These are phyloP conservation scores for Asarcornis scutulata DNA, from an alignment of 2,113 vertebrate species.

Conservation along the genomic window DNA sequence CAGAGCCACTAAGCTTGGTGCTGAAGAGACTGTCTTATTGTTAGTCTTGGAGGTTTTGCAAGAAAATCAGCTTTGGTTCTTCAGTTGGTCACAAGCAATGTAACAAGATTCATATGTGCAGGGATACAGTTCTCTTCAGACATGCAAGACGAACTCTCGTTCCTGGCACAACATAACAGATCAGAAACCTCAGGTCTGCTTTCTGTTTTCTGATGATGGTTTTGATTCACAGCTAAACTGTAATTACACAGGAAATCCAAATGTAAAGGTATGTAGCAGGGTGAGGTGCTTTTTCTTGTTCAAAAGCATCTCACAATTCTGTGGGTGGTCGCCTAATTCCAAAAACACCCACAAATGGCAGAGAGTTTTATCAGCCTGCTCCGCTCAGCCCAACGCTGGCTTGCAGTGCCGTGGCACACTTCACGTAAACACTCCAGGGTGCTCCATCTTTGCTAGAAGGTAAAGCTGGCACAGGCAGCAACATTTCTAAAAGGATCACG, in stretches of 20 bases:
- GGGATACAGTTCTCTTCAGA: neutral
- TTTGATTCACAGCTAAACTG: conserved; percentile 44
- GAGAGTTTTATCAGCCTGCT: neutral
- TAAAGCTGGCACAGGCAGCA: neutral
- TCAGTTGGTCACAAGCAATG: neutral
- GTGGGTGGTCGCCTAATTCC: conserved; percentile 13
- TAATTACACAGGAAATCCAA: conserved; percentile 49
- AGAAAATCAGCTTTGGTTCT: neutral
- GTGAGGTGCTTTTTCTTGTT: conserved; percentile 39
- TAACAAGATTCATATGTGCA: neutral
- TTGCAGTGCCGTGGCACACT: neutral
- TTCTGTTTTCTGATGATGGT: conserved; percentile 53
- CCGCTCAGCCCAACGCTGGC: accelerated
- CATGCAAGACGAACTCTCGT: neutral
- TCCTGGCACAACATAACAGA: conserved; percentile 27
- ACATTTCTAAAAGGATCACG: neutral
- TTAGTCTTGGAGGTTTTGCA: neutral
- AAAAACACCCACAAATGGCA: neutral
- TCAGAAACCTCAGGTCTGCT: conserved; percentile 3
- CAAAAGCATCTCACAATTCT: conserved; percentile 29
- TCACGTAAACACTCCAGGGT: neutral
- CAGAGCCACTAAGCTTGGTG: accelerated
- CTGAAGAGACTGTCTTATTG: neutral
- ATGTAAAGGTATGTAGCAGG: conserved; percentile 14
- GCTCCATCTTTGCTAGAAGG: neutral